phyloP scores from a whole-genome alignment of 2,113 vertebrate genomes.

The Laticauda laticaudata region DNA sequence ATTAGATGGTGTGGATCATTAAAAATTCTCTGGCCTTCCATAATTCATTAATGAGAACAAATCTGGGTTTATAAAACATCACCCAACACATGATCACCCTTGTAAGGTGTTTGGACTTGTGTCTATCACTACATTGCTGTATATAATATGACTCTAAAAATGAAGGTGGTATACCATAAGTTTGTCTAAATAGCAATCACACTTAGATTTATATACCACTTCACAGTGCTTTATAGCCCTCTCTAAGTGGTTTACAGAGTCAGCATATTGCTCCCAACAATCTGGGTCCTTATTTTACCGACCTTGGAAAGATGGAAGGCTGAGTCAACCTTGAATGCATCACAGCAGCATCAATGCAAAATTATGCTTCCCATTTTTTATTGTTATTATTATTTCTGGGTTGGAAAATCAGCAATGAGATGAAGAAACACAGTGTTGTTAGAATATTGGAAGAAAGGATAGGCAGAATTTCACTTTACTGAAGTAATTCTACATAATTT shows the following conservation, averaged over 20 bases:
- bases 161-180: background rate
- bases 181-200: background rate
- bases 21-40: constrained; percentile 13
- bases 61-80: constrained; percentile 12
- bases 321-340: too few species aligned
- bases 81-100: constrained; percentile 1
- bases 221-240: too few species aligned
- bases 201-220: too few species aligned
- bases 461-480: constrained; percentile 4
- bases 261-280: too few species aligned
- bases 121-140: constrained; percentile 12
- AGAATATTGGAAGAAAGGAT: constrained; percentile 44
- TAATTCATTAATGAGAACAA: constrained; percentile 40
- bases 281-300: too few species aligned
- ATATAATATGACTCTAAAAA: constrained; percentile 30
- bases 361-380: constrained; percentile 12
- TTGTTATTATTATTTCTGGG: background rate
- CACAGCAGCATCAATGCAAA: constrained; percentile 7
- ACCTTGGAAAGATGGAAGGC: too few species aligned
- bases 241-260: too few species aligned
- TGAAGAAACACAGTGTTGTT: constrained; percentile 24
- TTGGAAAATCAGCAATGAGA: background rate
- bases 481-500: constrained; percentile 25
- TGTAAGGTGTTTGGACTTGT: constrained; percentile 24
- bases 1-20: constrained; percentile 31